Evolutionary conservation across 2,888 invertebrate genomes (phyloP), one percentile per base, ranked within the genome.

Genomic region (Epirrhoe alternata): DNA sequence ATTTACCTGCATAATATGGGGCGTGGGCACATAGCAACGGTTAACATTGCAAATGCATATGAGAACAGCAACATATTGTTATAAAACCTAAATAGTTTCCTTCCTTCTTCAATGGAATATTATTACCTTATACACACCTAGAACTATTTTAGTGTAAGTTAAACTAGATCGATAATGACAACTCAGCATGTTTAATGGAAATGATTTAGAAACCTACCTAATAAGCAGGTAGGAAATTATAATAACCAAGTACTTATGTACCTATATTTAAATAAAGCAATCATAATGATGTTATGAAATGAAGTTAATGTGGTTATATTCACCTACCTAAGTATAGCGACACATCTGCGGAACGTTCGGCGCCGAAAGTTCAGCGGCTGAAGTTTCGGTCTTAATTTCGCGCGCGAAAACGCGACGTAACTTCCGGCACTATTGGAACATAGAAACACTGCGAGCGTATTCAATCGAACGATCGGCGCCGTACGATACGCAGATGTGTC

Each of bases 161-260:
- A 42, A 42, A 12, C 38, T 42, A 42, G 12, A 42, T 24, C 38
- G 12, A 12, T 3, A 53, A 47, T 16, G 62, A 62, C 51, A 59
- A 66, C 62, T 50, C 47, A 55, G 62, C 77, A 64, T 66, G 69
- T 54, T 17, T 64, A 73, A 73, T 50, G 80, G 80, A 33, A 74
- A 65, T 70, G 69, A 42, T 42, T 42, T 12, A 42, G 12, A 42
- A 35, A 35, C 35, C 2, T 42, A 42, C 38, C 38, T 38, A 10
- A 12, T 38, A 38, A 12, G 38, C 1, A 38, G 38, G 1, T 42
- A 42, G 12, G 1, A 12, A 42, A 33, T 42, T 42, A 42, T 42
- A 42, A 12, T 42, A 42, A 24, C 12, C 12, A 42, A 42, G 35
- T 38, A 35, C 5, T 1, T 35, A 35, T 1, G 5, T 35, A 35